Percentiles rank a stretch among this genome's conserved stretches.
These are phyloP conservation scores for Metacarcinus magister DNA, from an alignment of 2,888 invertebrate genomes.

Conservation along the genomic window DNA sequence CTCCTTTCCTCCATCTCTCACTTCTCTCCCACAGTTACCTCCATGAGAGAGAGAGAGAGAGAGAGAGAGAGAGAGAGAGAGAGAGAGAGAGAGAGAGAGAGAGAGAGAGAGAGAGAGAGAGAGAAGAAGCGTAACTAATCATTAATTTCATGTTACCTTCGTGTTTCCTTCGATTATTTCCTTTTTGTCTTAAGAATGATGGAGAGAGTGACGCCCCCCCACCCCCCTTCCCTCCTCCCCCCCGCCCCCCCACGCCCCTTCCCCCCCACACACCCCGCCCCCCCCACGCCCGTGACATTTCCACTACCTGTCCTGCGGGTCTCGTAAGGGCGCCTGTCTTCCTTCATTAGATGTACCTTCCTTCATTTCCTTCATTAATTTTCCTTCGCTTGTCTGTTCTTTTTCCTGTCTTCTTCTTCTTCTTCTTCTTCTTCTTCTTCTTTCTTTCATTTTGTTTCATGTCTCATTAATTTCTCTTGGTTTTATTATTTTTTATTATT, in stretches of 20 bases:
- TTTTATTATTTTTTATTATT: background rate
- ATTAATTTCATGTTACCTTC: conserved; percentile 15
- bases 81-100: too few species aligned
- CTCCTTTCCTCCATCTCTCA: too few species aligned
- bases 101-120: background rate
- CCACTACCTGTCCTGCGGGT: background rate
- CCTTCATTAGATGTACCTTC: background rate
- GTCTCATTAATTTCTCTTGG: background rate
- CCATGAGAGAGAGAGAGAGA: too few species aligned
- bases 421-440: background rate
- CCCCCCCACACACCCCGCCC: too few species aligned
- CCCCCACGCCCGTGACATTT: background rate
- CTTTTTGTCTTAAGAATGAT: background rate
- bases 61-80: too few species aligned
- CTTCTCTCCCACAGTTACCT: too few species aligned
- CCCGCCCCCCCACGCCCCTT: too few species aligned
- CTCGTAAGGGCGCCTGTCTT: background rate
- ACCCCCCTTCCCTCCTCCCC: too few species aligned
- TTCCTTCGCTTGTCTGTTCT: background rate
- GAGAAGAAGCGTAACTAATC: background rate
- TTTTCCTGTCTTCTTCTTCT: background rate
- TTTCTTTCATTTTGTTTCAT: background rate
- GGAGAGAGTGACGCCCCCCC: background rate
- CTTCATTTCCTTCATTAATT: conserved; percentile 22
- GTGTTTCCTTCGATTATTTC: background rate